Evolutionary conservation across 2,113 vertebrate species (phyloP).

Genomic region (Anhinga rufa): DNA sequence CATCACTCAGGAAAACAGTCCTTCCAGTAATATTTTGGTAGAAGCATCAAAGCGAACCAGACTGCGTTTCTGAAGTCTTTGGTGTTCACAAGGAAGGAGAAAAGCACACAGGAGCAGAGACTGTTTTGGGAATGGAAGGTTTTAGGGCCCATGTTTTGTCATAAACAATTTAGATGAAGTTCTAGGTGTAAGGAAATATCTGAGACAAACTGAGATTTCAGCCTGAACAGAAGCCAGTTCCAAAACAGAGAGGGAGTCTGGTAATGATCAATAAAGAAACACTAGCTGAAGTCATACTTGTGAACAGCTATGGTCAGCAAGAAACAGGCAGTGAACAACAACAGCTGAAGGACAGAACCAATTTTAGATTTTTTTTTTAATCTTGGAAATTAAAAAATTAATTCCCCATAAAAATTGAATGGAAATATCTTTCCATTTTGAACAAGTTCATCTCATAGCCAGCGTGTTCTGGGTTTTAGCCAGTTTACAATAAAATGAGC

Average conservation of each 20-base stretch:
- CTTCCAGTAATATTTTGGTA: not conserved
- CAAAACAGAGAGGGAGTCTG: not conserved
- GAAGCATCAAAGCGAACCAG: not conserved
- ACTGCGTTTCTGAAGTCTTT: not conserved
- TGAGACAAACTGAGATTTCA: not conserved
- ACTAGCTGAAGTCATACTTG: not conserved
- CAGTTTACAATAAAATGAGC: not conserved
- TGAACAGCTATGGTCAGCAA: not conserved
- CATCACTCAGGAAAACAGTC: not conserved
- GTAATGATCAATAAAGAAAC: not conserved
- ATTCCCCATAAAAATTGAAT: not conserved
- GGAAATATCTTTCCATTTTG: conserved; percentile 1
- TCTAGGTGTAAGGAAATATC: not conserved
- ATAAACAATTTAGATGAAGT: not conserved
- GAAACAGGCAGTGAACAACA: not conserved
- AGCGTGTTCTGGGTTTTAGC: not conserved
- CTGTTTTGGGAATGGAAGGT: not conserved
- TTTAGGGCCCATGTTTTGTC: not conserved
- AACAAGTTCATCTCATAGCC: not conserved
- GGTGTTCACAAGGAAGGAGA: not conserved
- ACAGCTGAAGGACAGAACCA: not conserved
- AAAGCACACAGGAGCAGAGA: not conserved
- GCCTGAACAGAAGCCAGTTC: not conserved
- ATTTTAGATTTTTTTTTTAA: not conserved
- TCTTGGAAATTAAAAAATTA: not conserved